Evolutionary conservation across 2,888 invertebrate genomes (phyloP).

Genomic region (Galerucella nymphaeae): DNA sequence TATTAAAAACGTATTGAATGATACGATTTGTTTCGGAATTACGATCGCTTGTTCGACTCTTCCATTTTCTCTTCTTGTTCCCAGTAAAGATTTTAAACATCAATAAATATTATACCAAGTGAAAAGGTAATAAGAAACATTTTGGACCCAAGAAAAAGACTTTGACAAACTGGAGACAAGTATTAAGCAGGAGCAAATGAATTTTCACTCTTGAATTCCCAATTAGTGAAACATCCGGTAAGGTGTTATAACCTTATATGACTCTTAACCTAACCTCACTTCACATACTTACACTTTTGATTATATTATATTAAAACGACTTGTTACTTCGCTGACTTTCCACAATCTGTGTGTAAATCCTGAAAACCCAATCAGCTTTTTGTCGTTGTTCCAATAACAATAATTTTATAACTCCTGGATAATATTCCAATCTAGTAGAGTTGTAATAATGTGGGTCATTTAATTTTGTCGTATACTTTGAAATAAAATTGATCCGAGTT

Average conservation of each 20-base stretch:
- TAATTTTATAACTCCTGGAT: neutral
- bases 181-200: too few relatives aligned
- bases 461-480: neutral
- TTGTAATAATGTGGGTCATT: neutral
- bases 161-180: too few relatives aligned
- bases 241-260: too few relatives aligned
- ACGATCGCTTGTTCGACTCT: neutral
- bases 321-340: too few relatives aligned
- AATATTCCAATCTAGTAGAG: neutral
- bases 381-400: neutral
- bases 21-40: slow-evolving; percentile 5
- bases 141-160: neutral
- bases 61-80: neutral
- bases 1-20: slow-evolving; percentile 5
- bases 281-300: too few relatives aligned
- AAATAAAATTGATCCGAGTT: neutral
- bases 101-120: neutral
- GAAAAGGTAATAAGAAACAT: neutral
- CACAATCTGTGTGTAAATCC: too few relatives aligned
- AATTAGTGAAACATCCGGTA: too few relatives aligned
- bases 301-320: too few relatives aligned
- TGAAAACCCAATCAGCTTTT: neutral
- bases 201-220: too few relatives aligned
- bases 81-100: neutral
- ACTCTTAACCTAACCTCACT: too few relatives aligned